Evolutionary conservation across 2,888 invertebrate species (phyloP).

Genomic region (Selenia dentaria): DNA sequence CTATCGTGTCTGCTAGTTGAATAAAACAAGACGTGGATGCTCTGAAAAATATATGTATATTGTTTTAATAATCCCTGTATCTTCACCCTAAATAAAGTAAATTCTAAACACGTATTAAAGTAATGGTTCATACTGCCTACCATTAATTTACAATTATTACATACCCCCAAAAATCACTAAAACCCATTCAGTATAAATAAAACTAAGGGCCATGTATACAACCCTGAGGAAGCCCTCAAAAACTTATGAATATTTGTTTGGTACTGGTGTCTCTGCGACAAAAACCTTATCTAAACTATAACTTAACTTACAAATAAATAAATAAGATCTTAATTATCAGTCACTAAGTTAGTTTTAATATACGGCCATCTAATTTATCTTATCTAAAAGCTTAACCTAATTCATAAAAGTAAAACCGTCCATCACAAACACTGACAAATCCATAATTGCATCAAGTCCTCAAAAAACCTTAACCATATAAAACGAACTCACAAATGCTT

Average conservation of each 20-base stretch:
- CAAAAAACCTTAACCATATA: conserved; percentile 31
- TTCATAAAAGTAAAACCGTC: conserved; percentile 12
- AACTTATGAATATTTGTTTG: conserved; percentile 69
- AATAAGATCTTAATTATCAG: conserved; percentile 34
- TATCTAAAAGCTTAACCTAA: conserved; percentile 25
- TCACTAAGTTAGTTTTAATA: conserved; percentile 45
- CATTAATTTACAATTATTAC: conserved; percentile 1
- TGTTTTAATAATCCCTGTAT: conserved; percentile 20
- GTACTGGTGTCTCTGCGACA: conserved; percentile 67
- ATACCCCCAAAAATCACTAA: conserved; percentile 10
- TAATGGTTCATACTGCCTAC: conserved; percentile 28
- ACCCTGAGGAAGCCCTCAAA: conserved; percentile 21
- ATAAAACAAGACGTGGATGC: conserved; percentile 1
- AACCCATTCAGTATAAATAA: conserved; percentile 14
- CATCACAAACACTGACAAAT: conserved; percentile 6
- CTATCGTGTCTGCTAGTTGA: too few species aligned
- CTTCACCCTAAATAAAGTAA: conserved; percentile 2
- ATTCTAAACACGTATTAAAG: conserved; percentile 10
- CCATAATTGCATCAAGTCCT: conserved; percentile 5
- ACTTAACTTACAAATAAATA: conserved; percentile 28
- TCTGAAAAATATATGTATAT: conserved; percentile 15
- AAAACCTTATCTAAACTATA: conserved; percentile 33
- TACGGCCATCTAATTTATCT: conserved; percentile 50
- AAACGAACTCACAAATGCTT: conserved; percentile 29
- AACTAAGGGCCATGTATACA: conserved; percentile 9